phyloP scores from a whole-genome alignment of 2,888 invertebrate species.

The Parascotia fuliginaria region DNA sequence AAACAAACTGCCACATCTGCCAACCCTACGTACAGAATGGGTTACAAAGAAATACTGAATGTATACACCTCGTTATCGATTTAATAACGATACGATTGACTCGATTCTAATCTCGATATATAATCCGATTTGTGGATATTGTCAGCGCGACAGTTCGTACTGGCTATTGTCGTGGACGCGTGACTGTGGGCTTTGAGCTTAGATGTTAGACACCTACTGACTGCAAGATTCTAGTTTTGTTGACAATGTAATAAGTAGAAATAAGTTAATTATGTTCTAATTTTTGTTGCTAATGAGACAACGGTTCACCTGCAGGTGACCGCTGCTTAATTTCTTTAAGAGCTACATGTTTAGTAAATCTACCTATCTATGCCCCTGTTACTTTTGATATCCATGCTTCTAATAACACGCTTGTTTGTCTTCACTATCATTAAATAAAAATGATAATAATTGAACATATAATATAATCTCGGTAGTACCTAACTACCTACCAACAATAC shows the following conservation, averaged over 20 bases:
- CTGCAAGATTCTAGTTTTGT: constrained; percentile 4
- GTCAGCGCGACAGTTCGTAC: constrained; percentile 44
- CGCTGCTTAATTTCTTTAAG: no score
- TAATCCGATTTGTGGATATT: constrained; percentile 50
- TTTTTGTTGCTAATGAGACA: no score
- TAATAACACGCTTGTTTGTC: no score
- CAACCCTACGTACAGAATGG: constrained; percentile 29
- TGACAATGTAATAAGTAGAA: constrained; percentile 11
- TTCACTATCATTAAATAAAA: no score
- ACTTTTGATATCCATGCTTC: no score
- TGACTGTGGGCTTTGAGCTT: constrained; percentile 30
- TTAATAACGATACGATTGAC: constrained; percentile 43
- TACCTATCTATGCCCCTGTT: no score
- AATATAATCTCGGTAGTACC: no score
- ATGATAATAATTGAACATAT: no score
- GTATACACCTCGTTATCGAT: constrained; percentile 46
- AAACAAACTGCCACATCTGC: constrained; percentile 1
- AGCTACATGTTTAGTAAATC: no score
- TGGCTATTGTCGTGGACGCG: constrained; percentile 25
- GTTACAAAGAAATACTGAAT: constrained; percentile 14
- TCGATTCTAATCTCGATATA: constrained; percentile 46
- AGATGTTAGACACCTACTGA: no score
- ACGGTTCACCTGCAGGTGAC: no score
- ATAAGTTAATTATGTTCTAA: neutral
- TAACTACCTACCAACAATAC: no score